Evolutionary conservation across 1,140 invertebrate genomes (phyloP).

Genomic region (Phenacoccus solenopsis): DNA sequence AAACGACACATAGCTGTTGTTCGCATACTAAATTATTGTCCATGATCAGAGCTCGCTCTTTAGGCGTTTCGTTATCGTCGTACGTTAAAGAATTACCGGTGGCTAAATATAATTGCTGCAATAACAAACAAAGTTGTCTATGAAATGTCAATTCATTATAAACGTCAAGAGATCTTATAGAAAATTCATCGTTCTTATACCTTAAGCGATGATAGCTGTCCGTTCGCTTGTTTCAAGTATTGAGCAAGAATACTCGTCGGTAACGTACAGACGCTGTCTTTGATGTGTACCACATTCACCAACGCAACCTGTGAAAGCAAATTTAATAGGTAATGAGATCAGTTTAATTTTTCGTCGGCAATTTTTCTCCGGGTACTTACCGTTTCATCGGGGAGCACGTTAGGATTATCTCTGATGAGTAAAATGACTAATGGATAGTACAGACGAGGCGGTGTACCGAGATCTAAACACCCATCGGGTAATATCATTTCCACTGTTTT

Average conservation of each 20-base stretch:
- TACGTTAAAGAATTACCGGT: slow-evolving; percentile 48
- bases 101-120: slow-evolving; percentile 59
- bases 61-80: slow-evolving; percentile 35
- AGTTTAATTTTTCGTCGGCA: neutral
- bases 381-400: slow-evolving; percentile 58
- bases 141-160: neutral
- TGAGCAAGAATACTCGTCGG: slow-evolving; percentile 64
- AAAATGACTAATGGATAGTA: slow-evolving; percentile 63
- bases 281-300: slow-evolving; percentile 65
- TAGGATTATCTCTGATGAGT: slow-evolving; percentile 46
- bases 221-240: slow-evolving; percentile 68
- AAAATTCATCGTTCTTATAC: too few species aligned
- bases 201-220: slow-evolving; percentile 64
- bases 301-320: slow-evolving; percentile 49
- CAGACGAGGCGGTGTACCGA: slow-evolving; percentile 54
- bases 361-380: slow-evolving; percentile 36
- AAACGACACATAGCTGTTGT: slow-evolving; percentile 63
- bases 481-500: slow-evolving; percentile 46
- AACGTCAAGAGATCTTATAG: neutral
- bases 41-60: slow-evolving; percentile 34
- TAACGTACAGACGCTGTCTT: slow-evolving; percentile 58
- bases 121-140: slow-evolving; percentile 9
- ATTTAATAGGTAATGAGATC: neutral
- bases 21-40: slow-evolving; percentile 31
- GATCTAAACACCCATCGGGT: slow-evolving; percentile 44